A percentile compares a stretch with the other conserved stretches of the same genome.
Conservation (phyloP, 2,797 vertebrate species). For the Aratinga solstitialis region DNA sequence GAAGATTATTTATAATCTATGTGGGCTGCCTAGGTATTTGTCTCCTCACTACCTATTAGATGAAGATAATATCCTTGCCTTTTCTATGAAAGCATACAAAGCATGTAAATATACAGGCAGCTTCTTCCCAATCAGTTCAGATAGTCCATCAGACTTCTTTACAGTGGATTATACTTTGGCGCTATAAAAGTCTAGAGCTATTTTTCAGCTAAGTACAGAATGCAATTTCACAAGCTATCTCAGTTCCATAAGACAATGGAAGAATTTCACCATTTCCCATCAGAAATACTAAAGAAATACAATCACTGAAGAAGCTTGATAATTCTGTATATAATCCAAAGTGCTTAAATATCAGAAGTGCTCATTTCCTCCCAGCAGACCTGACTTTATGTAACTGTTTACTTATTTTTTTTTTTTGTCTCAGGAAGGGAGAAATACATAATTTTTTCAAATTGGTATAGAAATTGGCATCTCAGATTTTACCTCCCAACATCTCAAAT, state of each 20-base stretch:
- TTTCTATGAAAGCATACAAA: background rate
- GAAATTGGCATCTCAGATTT: background rate
- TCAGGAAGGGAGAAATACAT: background rate
- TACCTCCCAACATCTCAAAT: background rate
- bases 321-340: background rate
- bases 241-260: background rate
- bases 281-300: background rate
- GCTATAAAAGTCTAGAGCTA: background rate
- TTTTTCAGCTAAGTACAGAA: background rate
- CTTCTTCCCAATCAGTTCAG: background rate
- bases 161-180: background rate
- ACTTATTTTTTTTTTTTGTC: background rate
- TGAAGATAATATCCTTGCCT: background rate
- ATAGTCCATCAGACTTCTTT: background rate
- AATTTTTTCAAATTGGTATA: background rate
- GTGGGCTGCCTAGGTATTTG: background rate
- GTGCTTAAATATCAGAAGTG: background rate
- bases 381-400: background rate
- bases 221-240: background rate
- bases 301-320: background rate
- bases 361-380: background rate
- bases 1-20: background rate
- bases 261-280: background rate
- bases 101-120: background rate
- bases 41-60: background rate